phyloP scores from a whole-genome alignment of 1,140 invertebrate genomes.

The Notospermus geniculatus region DNA sequence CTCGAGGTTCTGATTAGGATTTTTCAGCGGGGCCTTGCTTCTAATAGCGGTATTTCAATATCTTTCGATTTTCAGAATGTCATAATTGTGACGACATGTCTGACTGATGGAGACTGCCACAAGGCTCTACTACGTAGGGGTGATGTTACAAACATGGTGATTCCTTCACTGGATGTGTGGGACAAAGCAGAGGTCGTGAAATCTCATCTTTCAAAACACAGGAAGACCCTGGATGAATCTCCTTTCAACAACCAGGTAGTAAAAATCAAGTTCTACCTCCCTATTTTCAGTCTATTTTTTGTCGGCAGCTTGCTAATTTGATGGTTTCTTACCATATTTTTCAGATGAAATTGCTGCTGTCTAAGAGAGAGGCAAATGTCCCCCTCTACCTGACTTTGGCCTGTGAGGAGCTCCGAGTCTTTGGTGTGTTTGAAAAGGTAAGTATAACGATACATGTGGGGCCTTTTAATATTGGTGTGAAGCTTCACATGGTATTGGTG shows the following conservation, averaged over 20 bases:
- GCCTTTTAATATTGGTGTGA: no score
- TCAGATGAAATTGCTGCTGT: slow-evolving; percentile 51
- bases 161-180: slow-evolving; percentile 43
- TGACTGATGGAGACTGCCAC: slow-evolving; percentile 32
- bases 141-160: slow-evolving; percentile 28
- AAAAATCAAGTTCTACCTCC: no score
- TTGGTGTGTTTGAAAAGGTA: slow-evolving; percentile 57
- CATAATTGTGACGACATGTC: slow-evolving; percentile 36
- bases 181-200: slow-evolving; percentile 51
- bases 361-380: slow-evolving; percentile 53
- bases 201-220: slow-evolving; percentile 40
- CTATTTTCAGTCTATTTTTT: no score
- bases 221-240: slow-evolving; percentile 54
- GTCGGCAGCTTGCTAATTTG: background rate
- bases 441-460: no score
- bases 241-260: slow-evolving; percentile 57
- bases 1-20: background rate
- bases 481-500: background rate
- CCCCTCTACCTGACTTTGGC: slow-evolving; percentile 54
- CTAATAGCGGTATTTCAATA: no score
- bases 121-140: slow-evolving; percentile 29
- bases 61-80: slow-evolving; percentile 52
- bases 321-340: slow-evolving; percentile 17
- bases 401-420: slow-evolving; percentile 56
- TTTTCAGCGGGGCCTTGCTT: no score